Base-by-base conservation (phyloP, 2,113 vertebrate genomes). In the Nannobrachium achirus region DNA sequence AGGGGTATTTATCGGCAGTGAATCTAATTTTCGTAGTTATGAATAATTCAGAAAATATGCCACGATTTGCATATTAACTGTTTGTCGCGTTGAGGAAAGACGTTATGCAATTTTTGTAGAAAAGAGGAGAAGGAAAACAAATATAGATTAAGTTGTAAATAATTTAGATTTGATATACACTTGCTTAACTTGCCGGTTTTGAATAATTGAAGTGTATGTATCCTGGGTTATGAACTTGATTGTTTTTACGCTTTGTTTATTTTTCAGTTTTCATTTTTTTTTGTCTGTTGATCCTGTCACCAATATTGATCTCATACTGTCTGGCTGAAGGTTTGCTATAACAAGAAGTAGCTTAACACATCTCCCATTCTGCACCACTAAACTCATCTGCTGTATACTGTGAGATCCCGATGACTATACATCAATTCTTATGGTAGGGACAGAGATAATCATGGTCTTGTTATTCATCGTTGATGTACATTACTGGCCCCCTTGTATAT, bases 131-230 rank as follows among this genome's bases (percentile, higher is more conserved):
- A 56, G 56, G 39, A 10, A 15, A 68, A 56, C 14, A 61, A 39
- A 84, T 87, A 80, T 81, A 83, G 75, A 80, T 82, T 78, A 81
- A 55, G 45, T 79, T 88, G 89, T 91, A 89, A 84, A 88, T 89
- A 84, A 78, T 82, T 78, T 79, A 86, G 79, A 79, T 84, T 89
- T 83, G 76, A 85, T 83, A 76, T 33, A 33, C 63, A 73, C 15
- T 49, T 58, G 33, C 19, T 59, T 13, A n/a, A 74, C 58, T 65
- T 79, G 50, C 70, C 63, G 74, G 66, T 71, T 73, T 38, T 0
- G n/a, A 73, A 60, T 70, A 8, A 61, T 14, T 42, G 25, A 52
- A 11, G 39, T 3, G 6, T 55, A 66, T 60, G 57, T 63, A 8
- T 73, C 44, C 8, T 64, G 66, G 58, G 75, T 75, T 38, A 55